phyloP scores from a whole-genome alignment of 2,888 invertebrate species.

The Dicyrtomina minuta region DNA sequence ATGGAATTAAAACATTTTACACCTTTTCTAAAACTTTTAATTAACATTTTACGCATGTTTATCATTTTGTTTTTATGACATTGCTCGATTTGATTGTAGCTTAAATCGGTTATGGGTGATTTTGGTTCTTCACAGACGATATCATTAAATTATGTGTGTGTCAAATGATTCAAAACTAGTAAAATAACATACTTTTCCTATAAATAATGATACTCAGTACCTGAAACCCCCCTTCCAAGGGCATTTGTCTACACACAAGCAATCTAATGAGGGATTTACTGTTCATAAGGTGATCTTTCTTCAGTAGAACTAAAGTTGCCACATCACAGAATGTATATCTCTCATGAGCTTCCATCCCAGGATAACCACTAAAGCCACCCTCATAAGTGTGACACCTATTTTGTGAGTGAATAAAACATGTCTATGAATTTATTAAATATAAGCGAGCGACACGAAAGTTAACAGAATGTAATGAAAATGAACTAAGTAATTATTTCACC shows the following conservation, averaged over 20 bases:
- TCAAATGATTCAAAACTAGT: neutral
- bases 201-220: constrained; percentile 28
- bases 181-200: neutral
- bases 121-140: too few species aligned
- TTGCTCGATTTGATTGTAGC: too few species aligned
- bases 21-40: too few species aligned
- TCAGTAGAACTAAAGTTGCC: constrained; percentile 81
- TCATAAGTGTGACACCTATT: constrained; percentile 94
- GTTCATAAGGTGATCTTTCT: constrained; percentile 73
- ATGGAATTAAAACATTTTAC: too few species aligned
- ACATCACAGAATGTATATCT: constrained; percentile 99
- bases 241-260: constrained; percentile 43
- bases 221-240: constrained; percentile 51
- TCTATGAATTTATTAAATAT: neutral
- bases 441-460: too few species aligned
- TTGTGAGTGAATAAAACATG: neutral
- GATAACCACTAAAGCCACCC: constrained; percentile 93
- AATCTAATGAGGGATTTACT: constrained; percentile 66
- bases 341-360: constrained; percentile 96
- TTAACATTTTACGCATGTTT: too few species aligned
- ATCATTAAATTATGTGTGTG: neutral
- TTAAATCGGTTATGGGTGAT: too few species aligned
- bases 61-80: too few species aligned
- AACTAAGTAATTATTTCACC: constrained; percentile 56
- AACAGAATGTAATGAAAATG: too few species aligned